These are phyloP conservation scores for Ceratina australensis DNA, from an alignment of 1,140 invertebrate species.

Conservation along the genomic window DNA sequence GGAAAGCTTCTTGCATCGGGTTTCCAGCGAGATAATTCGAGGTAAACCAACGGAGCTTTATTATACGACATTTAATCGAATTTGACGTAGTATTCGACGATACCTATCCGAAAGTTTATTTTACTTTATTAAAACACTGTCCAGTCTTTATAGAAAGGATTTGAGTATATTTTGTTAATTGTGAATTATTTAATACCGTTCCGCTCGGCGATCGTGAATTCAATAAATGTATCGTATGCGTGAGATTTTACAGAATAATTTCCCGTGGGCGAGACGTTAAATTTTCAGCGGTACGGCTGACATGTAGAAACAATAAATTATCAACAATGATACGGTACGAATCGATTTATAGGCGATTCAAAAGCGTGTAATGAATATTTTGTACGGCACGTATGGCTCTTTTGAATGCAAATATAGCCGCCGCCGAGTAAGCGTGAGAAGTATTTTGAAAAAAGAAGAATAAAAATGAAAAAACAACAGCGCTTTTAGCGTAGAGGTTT, in stretches of 20 bases:
- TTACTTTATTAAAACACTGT: no score
- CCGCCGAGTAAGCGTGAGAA: not conserved
- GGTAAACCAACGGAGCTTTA: conserved; percentile 27
- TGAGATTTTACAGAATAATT: not conserved
- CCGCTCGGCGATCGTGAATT: not conserved
- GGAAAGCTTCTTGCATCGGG: not conserved
- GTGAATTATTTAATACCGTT: not conserved
- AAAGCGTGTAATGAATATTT: conserved; percentile 25
- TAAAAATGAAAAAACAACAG: not conserved
- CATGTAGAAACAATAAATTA: conserved; percentile 13
- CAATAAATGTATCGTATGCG: not conserved
- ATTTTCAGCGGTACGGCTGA: not conserved
- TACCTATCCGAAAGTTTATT: no score
- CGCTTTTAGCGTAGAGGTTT: not conserved
- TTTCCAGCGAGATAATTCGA: conserved; percentile 34
- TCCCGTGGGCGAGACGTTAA: not conserved
- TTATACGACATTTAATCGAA: not conserved
- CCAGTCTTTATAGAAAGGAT: not conserved
- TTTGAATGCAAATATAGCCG: conserved; percentile 26
- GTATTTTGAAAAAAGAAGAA: not conserved
- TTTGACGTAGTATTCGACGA: no score
- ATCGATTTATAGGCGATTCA: conserved; percentile 7
- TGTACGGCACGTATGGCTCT: not conserved
- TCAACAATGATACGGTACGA: not conserved
- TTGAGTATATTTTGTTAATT: not conserved